Percentiles rank a stretch among this genome's conserved stretches.
Evolutionary conservation across 2,797 vertebrate genomes (phyloP).

Genomic region (Thamnophis elegans): DNA sequence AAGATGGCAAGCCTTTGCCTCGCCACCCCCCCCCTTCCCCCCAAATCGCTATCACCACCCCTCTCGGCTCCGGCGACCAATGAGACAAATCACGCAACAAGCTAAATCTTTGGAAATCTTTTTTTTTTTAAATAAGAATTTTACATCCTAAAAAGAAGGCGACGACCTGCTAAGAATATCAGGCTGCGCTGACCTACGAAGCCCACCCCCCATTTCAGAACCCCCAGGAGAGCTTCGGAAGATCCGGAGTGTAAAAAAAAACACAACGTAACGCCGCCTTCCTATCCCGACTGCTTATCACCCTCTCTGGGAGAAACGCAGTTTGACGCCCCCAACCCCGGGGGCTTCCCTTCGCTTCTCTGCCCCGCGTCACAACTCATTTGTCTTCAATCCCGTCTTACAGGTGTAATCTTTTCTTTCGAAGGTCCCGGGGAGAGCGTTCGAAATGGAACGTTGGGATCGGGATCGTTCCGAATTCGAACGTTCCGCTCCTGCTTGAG

Average conservation of each 20-base stretch:
- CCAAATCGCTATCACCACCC: not conserved
- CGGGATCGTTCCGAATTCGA: slow-evolving; percentile 1
- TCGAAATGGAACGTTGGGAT: not conserved
- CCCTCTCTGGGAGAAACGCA: not conserved
- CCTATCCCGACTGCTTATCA: too few species aligned
- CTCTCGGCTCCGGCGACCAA: slow-evolving; percentile 34
- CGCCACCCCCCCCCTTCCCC: not conserved
- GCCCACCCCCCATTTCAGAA: not conserved
- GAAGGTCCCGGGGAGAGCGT: not conserved
- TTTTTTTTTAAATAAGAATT: not conserved
- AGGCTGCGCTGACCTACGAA: slow-evolving; percentile 19
- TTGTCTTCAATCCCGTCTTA: slow-evolving; percentile 46
- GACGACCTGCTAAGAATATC: slow-evolving; percentile 17
- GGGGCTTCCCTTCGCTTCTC: not conserved
- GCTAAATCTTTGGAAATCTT: not conserved
- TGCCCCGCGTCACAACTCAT: not conserved
- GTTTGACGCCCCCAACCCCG: not conserved
- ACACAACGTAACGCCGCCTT: not conserved
- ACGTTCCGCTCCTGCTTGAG: not conserved
- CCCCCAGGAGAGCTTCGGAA: too few species aligned
- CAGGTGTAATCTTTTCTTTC: slow-evolving; percentile 57
- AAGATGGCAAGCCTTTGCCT: slow-evolving; percentile 54
- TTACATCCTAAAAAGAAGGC: not conserved
- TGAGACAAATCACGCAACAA: not conserved
- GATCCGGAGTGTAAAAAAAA: not conserved